These are phyloP conservation scores for Megalonaias nervosa DNA, from an alignment of 1,140 invertebrate species.

Conservation along the genomic window DNA sequence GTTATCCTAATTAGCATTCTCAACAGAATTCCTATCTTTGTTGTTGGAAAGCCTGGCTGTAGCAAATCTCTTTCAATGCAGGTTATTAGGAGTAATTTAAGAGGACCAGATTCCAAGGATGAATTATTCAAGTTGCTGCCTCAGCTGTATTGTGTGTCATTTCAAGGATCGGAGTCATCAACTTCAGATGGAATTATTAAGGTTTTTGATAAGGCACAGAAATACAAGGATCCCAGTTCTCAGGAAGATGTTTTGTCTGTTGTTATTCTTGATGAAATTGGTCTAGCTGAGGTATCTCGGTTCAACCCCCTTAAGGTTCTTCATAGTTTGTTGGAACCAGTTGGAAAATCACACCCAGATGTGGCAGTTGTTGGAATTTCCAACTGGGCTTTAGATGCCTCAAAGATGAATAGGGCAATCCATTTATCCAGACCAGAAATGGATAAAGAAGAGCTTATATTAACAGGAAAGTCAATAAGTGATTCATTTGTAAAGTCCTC, in stretches of 20 bases:
- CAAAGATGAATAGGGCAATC: too few relatives aligned
- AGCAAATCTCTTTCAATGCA: too few relatives aligned
- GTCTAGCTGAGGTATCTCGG: slow-evolving; percentile 61
- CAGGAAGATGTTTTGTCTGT: slow-evolving; percentile 55
- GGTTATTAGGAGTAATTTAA: too few relatives aligned
- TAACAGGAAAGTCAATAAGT: slow-evolving; percentile 32
- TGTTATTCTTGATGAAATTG: slow-evolving; percentile 66
- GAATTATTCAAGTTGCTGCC: too few relatives aligned
- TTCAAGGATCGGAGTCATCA: too few relatives aligned
- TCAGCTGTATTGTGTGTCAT: too few relatives aligned
- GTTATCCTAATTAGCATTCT: slow-evolving; percentile 59
- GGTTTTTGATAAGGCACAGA: too few relatives aligned
- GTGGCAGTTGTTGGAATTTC: slow-evolving; percentile 53
- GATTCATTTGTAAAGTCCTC: slow-evolving; percentile 7
- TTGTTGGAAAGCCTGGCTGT: slow-evolving; percentile 41
- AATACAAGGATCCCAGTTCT: slow-evolving; percentile 54
- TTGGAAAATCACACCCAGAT: too few relatives aligned
- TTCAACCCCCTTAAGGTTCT: slow-evolving; percentile 64
- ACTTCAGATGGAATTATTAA: too few relatives aligned
- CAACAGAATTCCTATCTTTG: slow-evolving; percentile 51
- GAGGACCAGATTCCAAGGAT: too few relatives aligned
- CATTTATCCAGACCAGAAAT: slow-evolving; percentile 41
- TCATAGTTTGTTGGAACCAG: slow-evolving; percentile 37
- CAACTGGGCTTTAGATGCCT: slow-evolving; percentile 53
- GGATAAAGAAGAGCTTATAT: slow-evolving; percentile 38